Conservation (phyloP, 2,797 vertebrate species). For the Scolopax rusticola region DNA sequence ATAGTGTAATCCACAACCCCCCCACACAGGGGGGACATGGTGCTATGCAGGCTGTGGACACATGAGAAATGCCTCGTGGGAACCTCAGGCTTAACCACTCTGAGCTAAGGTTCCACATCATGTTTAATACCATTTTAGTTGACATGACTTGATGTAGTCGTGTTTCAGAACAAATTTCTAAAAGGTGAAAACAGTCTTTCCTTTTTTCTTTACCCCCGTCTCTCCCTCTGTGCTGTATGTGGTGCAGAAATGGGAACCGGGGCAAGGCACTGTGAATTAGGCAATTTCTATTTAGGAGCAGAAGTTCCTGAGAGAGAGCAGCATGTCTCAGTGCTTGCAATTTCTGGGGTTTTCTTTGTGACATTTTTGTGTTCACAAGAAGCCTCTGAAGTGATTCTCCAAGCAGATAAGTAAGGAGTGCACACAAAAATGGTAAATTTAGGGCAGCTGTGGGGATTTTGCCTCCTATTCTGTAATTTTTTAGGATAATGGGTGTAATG, state of each 20-base stretch:
- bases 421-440: not conserved
- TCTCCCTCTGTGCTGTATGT: not conserved
- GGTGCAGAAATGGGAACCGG: not conserved
- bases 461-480: not conserved
- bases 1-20: not conserved
- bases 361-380: not conserved
- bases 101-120: not conserved
- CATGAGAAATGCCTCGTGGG: not conserved
- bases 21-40: not conserved
- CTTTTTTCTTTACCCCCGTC: not conserved
- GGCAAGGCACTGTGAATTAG: not conserved
- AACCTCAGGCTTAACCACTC: not conserved
- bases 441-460: not conserved
- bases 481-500: not conserved
- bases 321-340: not conserved
- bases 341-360: not conserved
- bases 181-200: not conserved
- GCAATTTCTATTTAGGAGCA: slow-evolving; percentile 1
- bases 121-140: not conserved
- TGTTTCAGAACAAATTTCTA: not conserved
- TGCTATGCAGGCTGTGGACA: not conserved
- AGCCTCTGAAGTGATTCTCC: not conserved
- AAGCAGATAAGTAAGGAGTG: not conserved
- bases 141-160: fast-evolving
- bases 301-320: not conserved